Percentiles rank a stretch among this genome's conserved stretches.
Evolutionary conservation across 2,888 invertebrate genomes (phyloP).

Genomic region (Pseudococcus longispinus): DNA sequence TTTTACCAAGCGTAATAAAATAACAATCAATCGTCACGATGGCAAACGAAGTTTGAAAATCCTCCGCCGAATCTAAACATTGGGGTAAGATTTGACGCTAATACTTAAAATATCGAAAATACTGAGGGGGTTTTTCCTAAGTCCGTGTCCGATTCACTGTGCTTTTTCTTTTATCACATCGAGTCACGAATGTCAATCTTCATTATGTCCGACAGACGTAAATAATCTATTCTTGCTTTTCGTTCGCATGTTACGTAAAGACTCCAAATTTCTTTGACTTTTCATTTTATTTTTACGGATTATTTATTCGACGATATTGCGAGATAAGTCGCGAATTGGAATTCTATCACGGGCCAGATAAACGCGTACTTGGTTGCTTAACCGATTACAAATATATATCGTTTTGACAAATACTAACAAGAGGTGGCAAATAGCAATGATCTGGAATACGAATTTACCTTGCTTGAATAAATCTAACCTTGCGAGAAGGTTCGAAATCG

Average conservation of each 20-base stretch:
- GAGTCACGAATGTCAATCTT: slow-evolving; percentile 31
- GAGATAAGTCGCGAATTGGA: neutral
- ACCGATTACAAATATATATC: neutral
- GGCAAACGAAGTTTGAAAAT: neutral
- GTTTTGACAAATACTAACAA: neutral
- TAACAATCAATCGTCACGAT: neutral
- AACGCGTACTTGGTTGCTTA: neutral
- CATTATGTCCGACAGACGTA: neutral
- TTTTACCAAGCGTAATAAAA: neutral
- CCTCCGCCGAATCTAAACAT: neutral
- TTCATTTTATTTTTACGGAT: slow-evolving; percentile 6
- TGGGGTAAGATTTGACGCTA: neutral
- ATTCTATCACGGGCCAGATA: neutral
- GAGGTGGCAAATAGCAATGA: neutral
- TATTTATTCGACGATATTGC: neutral
- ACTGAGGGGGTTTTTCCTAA: neutral
- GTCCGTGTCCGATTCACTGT: neutral
- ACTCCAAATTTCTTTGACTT: neutral
- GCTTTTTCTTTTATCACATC: slow-evolving; percentile 2
- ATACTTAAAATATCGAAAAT: slow-evolving; percentile 26
- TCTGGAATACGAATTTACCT: too few species aligned
- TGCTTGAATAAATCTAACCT: too few species aligned
- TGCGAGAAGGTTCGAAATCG: too few species aligned
- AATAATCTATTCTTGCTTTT: slow-evolving; percentile 13
- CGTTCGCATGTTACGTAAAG: neutral